These are phyloP conservation scores for Zosterops lateralis DNA, from an alignment of 2,113 vertebrate species.

Conservation along the genomic window DNA sequence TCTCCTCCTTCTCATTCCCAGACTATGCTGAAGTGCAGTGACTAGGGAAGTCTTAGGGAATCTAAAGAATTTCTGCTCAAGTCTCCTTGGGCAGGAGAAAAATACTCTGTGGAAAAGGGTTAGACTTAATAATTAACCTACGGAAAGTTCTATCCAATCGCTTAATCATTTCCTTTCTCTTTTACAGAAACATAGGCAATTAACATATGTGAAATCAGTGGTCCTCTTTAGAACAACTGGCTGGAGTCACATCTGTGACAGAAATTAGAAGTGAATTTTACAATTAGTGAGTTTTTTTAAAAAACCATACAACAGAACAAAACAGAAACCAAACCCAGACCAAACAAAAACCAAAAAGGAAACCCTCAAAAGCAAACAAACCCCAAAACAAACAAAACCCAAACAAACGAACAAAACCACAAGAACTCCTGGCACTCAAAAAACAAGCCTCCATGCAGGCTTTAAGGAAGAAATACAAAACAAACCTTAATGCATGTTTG, in stretches of 20 bases:
- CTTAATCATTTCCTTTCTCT: not conserved
- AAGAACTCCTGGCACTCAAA: not conserved
- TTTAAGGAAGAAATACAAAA: not conserved
- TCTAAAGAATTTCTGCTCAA: not conserved
- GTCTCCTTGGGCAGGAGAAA: not conserved
- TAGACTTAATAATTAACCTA: not conserved
- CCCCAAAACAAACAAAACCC: not conserved
- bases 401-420: not conserved
- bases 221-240: not conserved
- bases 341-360: not conserved
- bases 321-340: not conserved
- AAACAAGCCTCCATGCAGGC: not conserved
- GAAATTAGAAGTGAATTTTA: not conserved
- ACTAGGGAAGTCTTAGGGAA: not conserved
- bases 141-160: not conserved
- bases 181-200: not conserved
- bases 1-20: not conserved
- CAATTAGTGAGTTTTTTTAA: not conserved
- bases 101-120: not conserved
- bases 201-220: fast-evolving
- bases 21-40: not conserved
- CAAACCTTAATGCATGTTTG: not conserved
- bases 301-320: not conserved
- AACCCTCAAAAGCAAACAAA: not conserved
- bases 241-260: not conserved